Conservation (phyloP, 2,797 vertebrate species). For the Microchirus variegatus region DNA sequence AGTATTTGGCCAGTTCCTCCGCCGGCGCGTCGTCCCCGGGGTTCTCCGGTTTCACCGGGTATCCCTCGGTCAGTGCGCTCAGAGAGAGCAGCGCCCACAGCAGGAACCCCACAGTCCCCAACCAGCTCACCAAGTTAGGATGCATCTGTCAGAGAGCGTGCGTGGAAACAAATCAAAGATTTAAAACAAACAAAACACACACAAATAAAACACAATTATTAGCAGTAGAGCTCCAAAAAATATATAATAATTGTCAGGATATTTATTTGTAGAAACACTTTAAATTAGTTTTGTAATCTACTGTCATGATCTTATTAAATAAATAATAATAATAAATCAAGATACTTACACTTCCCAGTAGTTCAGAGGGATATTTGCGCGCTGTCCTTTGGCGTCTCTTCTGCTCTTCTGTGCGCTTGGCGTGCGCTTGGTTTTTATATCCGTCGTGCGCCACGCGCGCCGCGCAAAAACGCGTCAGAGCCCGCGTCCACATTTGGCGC, state of each 20-base stretch:
- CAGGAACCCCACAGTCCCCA: constrained; percentile 86
- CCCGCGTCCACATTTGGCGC: constrained; percentile 33
- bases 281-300: background rate
- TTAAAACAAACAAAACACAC: no score
- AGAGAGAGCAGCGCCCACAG: constrained; percentile 90
- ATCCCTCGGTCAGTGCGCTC: constrained; percentile 91
- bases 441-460: constrained; percentile 41
- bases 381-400: constrained; percentile 52
- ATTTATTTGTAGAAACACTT: background rate
- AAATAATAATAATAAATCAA: background rate
- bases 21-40: constrained; percentile 94
- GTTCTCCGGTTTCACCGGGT: constrained; percentile 95
- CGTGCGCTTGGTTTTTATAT: constrained; percentile 74
- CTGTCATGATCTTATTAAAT: background rate
- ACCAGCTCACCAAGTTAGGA: constrained; percentile 85
- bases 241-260: no score
- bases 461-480: constrained; percentile 64
- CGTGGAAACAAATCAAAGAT: background rate
- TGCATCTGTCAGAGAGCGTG: constrained; percentile 83
- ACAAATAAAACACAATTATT: no score
- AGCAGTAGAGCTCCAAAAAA: no score
- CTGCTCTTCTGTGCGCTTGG: constrained; percentile 48
- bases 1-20: constrained; percentile 97
- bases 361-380: constrained; percentile 32
- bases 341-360: constrained; percentile 67